Conservation (phyloP, 2,113 vertebrate genomes). For the Piprites chloris region DNA sequence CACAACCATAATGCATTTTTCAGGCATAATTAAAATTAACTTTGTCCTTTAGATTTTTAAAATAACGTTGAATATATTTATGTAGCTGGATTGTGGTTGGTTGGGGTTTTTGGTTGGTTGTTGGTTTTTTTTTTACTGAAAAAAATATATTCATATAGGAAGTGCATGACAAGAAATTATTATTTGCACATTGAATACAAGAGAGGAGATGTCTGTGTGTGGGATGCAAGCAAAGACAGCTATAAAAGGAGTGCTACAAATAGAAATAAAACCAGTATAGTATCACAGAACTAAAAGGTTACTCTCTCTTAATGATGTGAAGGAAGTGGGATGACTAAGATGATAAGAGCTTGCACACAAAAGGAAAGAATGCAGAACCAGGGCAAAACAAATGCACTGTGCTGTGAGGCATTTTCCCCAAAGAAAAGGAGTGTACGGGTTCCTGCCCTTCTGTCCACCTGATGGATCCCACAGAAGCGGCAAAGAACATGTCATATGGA, state of each 20-base stretch:
- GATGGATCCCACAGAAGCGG: background rate
- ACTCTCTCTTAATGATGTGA: background rate
- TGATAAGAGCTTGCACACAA: background rate
- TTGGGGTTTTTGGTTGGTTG: no score
- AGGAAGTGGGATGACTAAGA: background rate
- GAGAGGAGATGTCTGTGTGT: background rate
- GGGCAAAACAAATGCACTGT: background rate
- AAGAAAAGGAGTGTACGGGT: background rate
- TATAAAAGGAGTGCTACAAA: background rate
- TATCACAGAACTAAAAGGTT: background rate
- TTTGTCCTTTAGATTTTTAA: background rate
- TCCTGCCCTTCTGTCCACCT: background rate
- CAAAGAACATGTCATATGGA: background rate
- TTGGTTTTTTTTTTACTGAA: background rate
- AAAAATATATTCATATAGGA: background rate
- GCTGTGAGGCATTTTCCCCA: background rate
- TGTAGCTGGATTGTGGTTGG: no score
- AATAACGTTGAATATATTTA: background rate
- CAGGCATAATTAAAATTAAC: background rate
- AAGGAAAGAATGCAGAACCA: background rate
- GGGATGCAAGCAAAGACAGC: background rate
- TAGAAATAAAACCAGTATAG: background rate
- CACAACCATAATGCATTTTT: background rate
- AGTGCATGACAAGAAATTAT: constrained; percentile 2
- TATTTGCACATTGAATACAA: background rate